Evolutionary conservation across 2,888 invertebrate species (phyloP).

Genomic region (Aromia moschata): DNA sequence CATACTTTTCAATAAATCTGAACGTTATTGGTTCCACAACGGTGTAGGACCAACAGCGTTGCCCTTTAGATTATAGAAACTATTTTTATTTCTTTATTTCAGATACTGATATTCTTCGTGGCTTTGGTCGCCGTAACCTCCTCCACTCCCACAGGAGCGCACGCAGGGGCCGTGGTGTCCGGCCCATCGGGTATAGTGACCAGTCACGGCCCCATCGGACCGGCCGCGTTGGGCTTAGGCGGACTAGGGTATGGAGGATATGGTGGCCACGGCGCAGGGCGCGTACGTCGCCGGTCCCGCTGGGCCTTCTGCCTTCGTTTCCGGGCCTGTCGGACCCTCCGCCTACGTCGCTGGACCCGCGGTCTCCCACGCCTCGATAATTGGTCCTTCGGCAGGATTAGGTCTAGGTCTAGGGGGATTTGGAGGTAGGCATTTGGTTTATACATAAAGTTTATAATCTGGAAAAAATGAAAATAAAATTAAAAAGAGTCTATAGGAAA

Average conservation of each 20-base stretch:
- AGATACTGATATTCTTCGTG: slow-evolving; percentile 8
- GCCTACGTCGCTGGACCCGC: slow-evolving; percentile 24
- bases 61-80: too few species aligned
- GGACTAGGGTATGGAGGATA: slow-evolving; percentile 11
- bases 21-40: too few species aligned
- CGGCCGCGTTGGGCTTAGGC: slow-evolving; percentile 32
- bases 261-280: slow-evolving; percentile 16
- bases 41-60: too few species aligned
- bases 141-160: slow-evolving; percentile 19
- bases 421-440: too few species aligned
- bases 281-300: slow-evolving; percentile 18
- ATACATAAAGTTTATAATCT: too few species aligned
- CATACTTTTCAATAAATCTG: too few species aligned
- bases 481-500: too few species aligned
- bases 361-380: slow-evolving; percentile 26
- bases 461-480: too few species aligned
- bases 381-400: slow-evolving; percentile 32
- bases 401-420: slow-evolving; percentile 8
- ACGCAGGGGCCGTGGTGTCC: slow-evolving; percentile 26
- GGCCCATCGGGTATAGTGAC: slow-evolving; percentile 39
- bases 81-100: too few species aligned
- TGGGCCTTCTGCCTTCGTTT: slow-evolving; percentile 14
- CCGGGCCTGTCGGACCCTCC: slow-evolving; percentile 20
- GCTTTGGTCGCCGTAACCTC: too few species aligned
- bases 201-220: slow-evolving; percentile 39